Evolutionary conservation across 1,140 invertebrate species (phyloP).

Genomic region (Eumeta japonica): DNA sequence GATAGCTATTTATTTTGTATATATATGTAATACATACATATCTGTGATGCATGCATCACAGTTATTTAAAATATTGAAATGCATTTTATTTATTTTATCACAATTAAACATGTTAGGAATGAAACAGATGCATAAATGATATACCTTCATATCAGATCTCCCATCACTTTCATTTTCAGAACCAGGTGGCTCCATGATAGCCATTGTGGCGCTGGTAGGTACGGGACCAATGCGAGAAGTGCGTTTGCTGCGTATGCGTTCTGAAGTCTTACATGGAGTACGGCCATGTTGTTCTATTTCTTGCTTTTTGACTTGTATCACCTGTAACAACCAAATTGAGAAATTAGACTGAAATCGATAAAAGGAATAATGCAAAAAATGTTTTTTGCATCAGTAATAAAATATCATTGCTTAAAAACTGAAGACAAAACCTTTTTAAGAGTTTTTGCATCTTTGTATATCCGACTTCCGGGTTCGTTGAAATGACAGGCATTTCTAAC

Average conservation of each 20-base stretch:
- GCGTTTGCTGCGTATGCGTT: slow-evolving; percentile 58
- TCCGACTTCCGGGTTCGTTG: slow-evolving; percentile 94
- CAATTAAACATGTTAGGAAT: slow-evolving; percentile 1
- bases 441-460: slow-evolving; percentile 93
- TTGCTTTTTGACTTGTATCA: slow-evolving; percentile 63
- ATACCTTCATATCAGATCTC: slow-evolving; percentile 11
- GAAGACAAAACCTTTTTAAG: slow-evolving; percentile 67
- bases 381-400: not conserved
- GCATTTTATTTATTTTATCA: not conserved
- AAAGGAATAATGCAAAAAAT: too few relatives aligned
- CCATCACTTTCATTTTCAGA: slow-evolving; percentile 31
- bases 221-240: slow-evolving; percentile 31
- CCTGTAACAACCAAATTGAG: too few relatives aligned
- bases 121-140: too few relatives aligned
- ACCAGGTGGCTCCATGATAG: slow-evolving; percentile 41
- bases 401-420: not conserved
- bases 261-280: slow-evolving; percentile 55
- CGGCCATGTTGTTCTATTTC: slow-evolving; percentile 66
- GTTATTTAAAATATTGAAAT: too few relatives aligned
- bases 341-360: too few relatives aligned
- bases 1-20: too few relatives aligned
- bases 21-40: too few relatives aligned
- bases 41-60: too few relatives aligned
- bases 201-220: slow-evolving; percentile 38
- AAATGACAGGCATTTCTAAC: slow-evolving; percentile 93